Base-by-base conservation (phyloP, 2,888 invertebrate species). In the Augochlorella aurata region DNA sequence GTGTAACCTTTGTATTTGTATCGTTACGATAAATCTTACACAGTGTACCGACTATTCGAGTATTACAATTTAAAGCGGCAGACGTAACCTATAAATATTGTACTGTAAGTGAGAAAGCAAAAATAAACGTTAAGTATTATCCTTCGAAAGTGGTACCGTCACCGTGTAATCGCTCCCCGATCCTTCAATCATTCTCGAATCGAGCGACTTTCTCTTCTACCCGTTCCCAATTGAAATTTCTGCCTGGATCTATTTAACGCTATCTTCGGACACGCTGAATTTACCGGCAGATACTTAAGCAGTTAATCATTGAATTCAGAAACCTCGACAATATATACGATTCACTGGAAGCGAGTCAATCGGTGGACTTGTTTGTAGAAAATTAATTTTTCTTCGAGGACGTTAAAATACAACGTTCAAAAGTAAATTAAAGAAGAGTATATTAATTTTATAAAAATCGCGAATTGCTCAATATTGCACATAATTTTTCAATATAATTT, bases 41-140 rank as follows among this genome's bases (percentile, higher is more conserved):
- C 87, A n/a, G n/a, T 90, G 84, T 89, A 90, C 88, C 79, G 78
- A 87, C 84, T 90, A 91, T 89, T 88, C 89, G 89, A 90, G 87
- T 91, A 91, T 90, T 89, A 91, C 89, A 90, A 63, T 89, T 90
- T 89, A 85, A 83, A 89, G 85, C 88, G 89, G 90, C 85, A 91
- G 83, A 90, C 90, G 85, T 92, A 92, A 90, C 86, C 90, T 92
- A 93, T 91, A 92, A 91, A 92, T 93, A 93, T 90, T 92, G 90
- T 93, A 92, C 86, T 89, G 91, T 92, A 92, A 91, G 90, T 90
- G 89, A 91, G 79, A 89, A 86, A 84, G 84, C 78, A 90, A 87
- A 38, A 92, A 92, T 92, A 92, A 93, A 92, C 86, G 85, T 87
- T 90, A 91, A 92, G 88, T 89, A 92, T 91, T 91, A 92, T 90